Base-by-base conservation (phyloP, 2,797 vertebrate species). In the Centroberyx gerrardi region DNA sequence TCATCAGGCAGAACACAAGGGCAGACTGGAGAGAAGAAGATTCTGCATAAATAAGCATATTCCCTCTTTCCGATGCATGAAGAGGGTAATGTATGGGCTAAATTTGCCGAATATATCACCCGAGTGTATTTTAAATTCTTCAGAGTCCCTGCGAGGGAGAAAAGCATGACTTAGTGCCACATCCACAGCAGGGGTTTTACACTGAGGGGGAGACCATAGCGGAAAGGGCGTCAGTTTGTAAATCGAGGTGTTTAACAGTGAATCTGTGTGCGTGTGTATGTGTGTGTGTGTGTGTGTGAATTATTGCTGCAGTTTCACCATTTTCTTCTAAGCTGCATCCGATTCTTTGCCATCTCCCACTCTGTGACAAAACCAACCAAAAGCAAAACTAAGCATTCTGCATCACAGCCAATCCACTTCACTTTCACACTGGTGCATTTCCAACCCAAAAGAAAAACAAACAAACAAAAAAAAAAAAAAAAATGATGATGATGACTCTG, bases 1-100 rank as follows among this genome's bases (percentile, higher is more conserved):
- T 87, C 85, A 87, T 89, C 82, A 71, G 74, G 85, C 80, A 62
- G 70, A 92, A 88, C 70, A 88, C 67, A 82, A 89, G 85, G 79
- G 81, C 73, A 76, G 78, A 59, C 70, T 38, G 42, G 36, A 68
- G 82, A 80, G 76, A 55, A 72, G 61, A 56, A 52, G 27, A 73
- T 52, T 78, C 62, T 72, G 83, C 85, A 90, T 87, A 77, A 88
- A 87, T 86, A 81, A 81, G 54, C 76, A 59, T 27, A 68, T 82
- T 80, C 63, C 54, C 48, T 44, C 59, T 51, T 69, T 72, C 27
- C 17, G 31, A 44, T 74, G 59, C 61, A 68, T 54, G 52, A 17
- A 38, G 54, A 69, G 65, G 74, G 68, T 82, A 79, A 90, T 78
- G 62, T 80, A 81, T 78, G 76, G 67, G 36, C 18, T 86, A 62